These are phyloP conservation scores for Cordilura impudica DNA, from an alignment of 2,888 invertebrate genomes.

Conservation along the genomic window DNA sequence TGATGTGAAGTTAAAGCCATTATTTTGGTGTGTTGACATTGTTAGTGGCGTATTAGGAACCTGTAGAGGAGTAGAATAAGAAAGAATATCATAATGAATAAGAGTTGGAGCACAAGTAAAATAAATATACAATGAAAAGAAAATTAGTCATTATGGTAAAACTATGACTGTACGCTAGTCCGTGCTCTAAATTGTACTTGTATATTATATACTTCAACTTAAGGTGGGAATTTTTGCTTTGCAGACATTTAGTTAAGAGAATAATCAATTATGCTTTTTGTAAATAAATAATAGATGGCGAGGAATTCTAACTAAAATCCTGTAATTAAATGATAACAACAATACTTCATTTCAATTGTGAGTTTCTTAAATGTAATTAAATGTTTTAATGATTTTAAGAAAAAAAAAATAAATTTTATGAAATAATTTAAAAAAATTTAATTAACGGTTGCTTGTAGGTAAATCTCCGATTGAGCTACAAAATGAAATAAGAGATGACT, in stretches of 20 bases:
- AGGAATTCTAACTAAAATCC: not conserved
- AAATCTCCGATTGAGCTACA: no score
- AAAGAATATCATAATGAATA: constrained; percentile 50
- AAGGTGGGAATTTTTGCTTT: not conserved
- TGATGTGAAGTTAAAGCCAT: constrained; percentile 65
- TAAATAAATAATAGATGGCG: not conserved
- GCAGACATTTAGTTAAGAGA: constrained; percentile 1
- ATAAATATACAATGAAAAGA: constrained; percentile 42
- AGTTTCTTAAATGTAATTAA: no score
- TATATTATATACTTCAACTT: not conserved
- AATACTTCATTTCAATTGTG: not conserved
- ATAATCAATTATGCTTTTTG: constrained; percentile 20
- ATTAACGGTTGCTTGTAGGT: no score
- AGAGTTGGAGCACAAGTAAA: constrained; percentile 4
- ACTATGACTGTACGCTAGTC: no score
- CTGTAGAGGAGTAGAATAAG: constrained; percentile 66
- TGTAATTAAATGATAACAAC: constrained; percentile 18
- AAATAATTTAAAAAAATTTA: no score
- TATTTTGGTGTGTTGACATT: constrained; percentile 71
- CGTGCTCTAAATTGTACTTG: no score
- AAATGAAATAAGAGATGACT: no score
- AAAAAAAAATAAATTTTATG: no score
- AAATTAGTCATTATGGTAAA: constrained; percentile 52
- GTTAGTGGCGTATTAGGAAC: constrained; percentile 77
- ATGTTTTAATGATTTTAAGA: no score